phyloP scores from a whole-genome alignment of 2,888 invertebrate species.

The Scelioninae gen. 1 region DNA sequence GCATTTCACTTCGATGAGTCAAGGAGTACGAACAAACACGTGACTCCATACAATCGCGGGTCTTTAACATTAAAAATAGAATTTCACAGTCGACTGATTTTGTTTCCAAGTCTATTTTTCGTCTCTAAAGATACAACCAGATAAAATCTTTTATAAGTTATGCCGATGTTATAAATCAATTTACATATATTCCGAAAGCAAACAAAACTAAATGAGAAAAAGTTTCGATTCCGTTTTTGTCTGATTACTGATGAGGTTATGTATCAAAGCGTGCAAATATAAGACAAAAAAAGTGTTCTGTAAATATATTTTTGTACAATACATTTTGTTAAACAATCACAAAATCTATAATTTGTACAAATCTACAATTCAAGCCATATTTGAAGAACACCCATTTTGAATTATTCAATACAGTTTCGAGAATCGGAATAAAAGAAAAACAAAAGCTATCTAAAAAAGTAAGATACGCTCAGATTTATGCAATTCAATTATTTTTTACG shows the following conservation, averaged over 20 bases:
- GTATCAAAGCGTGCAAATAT: neutral
- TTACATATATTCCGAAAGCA: constrained; percentile 46
- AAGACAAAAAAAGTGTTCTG: neutral
- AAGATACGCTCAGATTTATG: constrained; percentile 28
- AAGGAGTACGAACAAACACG: constrained; percentile 58
- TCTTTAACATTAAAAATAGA: constrained; percentile 54
- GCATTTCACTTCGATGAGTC: constrained; percentile 70
- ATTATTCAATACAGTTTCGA: constrained; percentile 12
- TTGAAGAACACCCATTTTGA: too few relatives aligned
- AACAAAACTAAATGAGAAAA: constrained; percentile 25
- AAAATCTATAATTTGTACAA: too few relatives aligned
- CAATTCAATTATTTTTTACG: constrained; percentile 56
- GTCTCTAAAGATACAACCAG: constrained; percentile 17
- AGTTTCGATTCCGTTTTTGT: constrained; percentile 5
- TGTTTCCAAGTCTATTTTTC: constrained; percentile 53
- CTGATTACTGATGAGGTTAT: constrained; percentile 10
- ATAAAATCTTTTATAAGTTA: constrained; percentile 43
- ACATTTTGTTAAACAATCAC: constrained; percentile 4
- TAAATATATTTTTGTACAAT: constrained; percentile 4
- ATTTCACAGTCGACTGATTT: constrained; percentile 60
- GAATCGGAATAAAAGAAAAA: constrained; percentile 16
- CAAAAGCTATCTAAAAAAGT: neutral
- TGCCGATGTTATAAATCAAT: constrained; percentile 40
- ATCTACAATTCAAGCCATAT: too few relatives aligned
- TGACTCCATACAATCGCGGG: constrained; percentile 34